Base-by-base conservation (phyloP, 2,888 invertebrate species). In the Sepioteuthis lessoniana region DNA sequence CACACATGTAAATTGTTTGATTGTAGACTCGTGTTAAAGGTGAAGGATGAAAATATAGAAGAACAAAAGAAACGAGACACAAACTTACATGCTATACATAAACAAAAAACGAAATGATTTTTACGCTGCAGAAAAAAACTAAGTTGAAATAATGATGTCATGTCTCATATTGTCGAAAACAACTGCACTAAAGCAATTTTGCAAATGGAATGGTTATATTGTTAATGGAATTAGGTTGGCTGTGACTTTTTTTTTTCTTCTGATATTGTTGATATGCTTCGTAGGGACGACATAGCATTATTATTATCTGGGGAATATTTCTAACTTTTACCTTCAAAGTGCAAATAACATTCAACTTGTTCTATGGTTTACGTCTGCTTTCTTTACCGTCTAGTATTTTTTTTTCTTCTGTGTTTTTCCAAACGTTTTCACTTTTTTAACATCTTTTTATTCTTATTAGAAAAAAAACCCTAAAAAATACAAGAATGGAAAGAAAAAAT, bases 161-260 rank as follows among this genome's bases (percentile, higher is more conserved):
- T 76, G n/a, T 76, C n/a, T 76, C 35, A 76, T n/a, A 16, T 10
- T 76, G n/a, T 76, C 76, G 16, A 76, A 76, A 76, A 76, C 76
- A 76, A 76, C 76, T 76, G 76, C 76, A 76, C 76, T n/a, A 76
- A 76, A 35, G 76, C 35, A 76, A 76, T 76, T 76, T 76, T n/a
- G 76, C 76, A 76, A 76, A 76, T 76, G 76, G 76, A 76, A 76
- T n/a, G 13, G 76, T 76, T 16, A 76, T 76, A 25, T 76, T n/a
- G n/a, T n/a, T 76, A 76, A 76, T 76, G 76, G 76, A 76, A 76
- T 76, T 76, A 35, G 76, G 76, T 76, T 76, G 76, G 76, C 76
- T 35, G n/a, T n/a, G 76, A 76, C 10, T 55, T 55, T 25, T 55
- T 55, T 55, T 55, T 76, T 76, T 19, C 3, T 16, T 76, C 35